A percentile compares a stretch with the other conserved stretches of the same genome.
Conservation (phyloP, 1,140 invertebrate species). For the Leptinotarsa texana region DNA sequence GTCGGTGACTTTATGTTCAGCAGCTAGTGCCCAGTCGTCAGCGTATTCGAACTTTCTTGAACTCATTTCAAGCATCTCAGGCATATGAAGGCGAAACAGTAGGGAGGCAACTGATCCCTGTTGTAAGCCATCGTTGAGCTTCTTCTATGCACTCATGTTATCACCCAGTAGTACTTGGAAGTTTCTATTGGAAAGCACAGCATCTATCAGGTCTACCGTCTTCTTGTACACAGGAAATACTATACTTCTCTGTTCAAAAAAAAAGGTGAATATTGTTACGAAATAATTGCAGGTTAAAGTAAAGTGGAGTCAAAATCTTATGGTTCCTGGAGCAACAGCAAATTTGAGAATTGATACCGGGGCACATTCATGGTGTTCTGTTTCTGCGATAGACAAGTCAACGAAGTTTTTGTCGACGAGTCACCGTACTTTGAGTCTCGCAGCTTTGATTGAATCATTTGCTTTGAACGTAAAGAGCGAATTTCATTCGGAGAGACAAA, state of each 20-base stretch:
- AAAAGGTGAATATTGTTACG: not conserved
- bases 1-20: too few species aligned
- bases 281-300: constrained; percentile 41
- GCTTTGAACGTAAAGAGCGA: constrained; percentile 24
- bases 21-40: too few species aligned
- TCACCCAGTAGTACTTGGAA: too few species aligned
- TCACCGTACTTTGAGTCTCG: constrained; percentile 26
- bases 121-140: too few species aligned
- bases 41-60: too few species aligned
- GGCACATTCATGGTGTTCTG: constrained; percentile 62
- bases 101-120: too few species aligned
- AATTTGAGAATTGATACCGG: constrained; percentile 59
- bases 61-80: too few species aligned
- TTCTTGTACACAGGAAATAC: too few species aligned
- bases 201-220: too few species aligned
- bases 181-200: too few species aligned
- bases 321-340: constrained; percentile 59
- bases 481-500: constrained; percentile 35
- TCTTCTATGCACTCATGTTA: too few species aligned
- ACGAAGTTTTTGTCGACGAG: constrained; percentile 56
- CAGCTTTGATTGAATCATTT: constrained; percentile 38
- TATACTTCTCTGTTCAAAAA: not conserved
- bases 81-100: too few species aligned
- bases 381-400: constrained; percentile 66
- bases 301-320: constrained; percentile 41